Conservation (phyloP, 2,797 vertebrate genomes). For the Pelobates cultripes region DNA sequence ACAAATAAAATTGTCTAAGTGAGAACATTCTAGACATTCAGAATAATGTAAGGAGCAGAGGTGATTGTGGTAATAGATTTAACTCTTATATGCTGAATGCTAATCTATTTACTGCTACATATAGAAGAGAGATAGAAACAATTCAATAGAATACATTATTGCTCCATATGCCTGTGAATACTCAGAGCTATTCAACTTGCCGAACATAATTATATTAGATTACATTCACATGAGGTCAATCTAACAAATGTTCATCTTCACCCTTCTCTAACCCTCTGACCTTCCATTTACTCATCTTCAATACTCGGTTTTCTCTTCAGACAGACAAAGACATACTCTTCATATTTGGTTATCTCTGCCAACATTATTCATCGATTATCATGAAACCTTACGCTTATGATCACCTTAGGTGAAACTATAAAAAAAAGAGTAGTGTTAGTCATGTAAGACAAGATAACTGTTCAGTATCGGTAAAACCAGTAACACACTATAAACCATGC, state of each 20-base stretch:
- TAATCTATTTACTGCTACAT: slow-evolving; percentile 2
- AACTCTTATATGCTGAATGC: neutral
- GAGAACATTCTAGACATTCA: neutral
- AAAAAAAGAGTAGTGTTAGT: too few species aligned
- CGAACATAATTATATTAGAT: neutral
- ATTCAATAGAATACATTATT: slow-evolving; percentile 1
- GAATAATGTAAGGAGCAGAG: neutral
- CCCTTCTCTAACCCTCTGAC: neutral
- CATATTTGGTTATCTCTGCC: neutral
- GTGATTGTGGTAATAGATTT: neutral
- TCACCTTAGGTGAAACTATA: too few species aligned
- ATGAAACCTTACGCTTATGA: too few species aligned
- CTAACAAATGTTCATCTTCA: neutral
- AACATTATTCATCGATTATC: too few species aligned
- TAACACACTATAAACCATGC: too few species aligned
- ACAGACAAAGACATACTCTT: neutral
- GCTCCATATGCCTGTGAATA: neutral
- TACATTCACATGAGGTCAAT: neutral
- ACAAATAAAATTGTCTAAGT: neutral
- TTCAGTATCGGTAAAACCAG: too few species aligned
- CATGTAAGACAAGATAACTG: too few species aligned
- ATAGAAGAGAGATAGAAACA: neutral
- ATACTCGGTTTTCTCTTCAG: neutral
- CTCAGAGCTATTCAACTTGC: neutral
- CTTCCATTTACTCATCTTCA: neutral